phyloP scores from a whole-genome alignment of 2,797 vertebrate species.

The Pampus argenteus region DNA sequence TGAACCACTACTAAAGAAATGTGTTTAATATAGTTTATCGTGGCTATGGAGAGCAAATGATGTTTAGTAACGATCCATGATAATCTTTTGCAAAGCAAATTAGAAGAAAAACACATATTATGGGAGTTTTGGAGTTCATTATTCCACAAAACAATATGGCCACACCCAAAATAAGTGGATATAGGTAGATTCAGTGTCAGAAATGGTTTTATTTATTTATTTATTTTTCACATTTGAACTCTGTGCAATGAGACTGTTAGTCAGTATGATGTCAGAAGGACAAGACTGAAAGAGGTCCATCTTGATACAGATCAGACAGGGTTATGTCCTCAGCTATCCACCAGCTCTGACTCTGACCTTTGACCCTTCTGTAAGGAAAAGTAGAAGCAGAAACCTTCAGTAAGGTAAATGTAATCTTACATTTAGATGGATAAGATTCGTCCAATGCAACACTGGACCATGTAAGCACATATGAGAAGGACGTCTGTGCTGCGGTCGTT shows the following conservation, averaged over 20 bases:
- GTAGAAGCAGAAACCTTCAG: neutral
- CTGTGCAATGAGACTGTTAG: too few species aligned
- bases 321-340: neutral
- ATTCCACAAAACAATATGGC: neutral
- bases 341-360: neutral
- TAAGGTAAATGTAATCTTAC: neutral
- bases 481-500: neutral
- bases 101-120: too few species aligned
- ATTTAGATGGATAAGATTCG: neutral
- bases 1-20: neutral
- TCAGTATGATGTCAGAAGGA: too few species aligned
- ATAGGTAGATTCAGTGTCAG: neutral
- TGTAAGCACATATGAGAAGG: neutral
- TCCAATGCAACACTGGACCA: neutral
- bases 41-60: too few species aligned
- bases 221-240: neutral
- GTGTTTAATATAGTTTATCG: neutral
- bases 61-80: rapidly evolving
- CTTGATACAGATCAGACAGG: neutral
- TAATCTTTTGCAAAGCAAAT: neutral
- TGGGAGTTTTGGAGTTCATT: neutral
- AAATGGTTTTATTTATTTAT: neutral
- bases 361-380: neutral
- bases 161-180: constrained; percentile 8
- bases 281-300: too few species aligned